A percentile compares a stretch with the other conserved stretches of the same genome.
Conservation (phyloP, 2,797 vertebrate genomes). For the Pangasius mekongensis region DNA sequence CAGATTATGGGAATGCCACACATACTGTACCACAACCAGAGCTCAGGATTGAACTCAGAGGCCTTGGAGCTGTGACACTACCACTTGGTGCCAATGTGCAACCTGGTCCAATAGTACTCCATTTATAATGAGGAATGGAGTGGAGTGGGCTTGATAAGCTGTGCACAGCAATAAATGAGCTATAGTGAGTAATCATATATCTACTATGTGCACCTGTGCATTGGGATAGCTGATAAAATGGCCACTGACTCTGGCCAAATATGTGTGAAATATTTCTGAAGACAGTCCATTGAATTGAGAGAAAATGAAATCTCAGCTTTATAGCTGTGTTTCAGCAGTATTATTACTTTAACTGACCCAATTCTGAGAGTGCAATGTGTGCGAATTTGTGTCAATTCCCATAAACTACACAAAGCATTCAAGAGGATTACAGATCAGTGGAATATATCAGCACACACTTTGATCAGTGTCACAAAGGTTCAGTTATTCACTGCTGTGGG, state of each 20-base stretch:
- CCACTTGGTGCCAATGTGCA: not conserved
- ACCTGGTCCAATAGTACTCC: not conserved
- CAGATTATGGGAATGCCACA: not conserved
- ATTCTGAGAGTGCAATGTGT: not conserved
- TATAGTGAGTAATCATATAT: conserved; percentile 11
- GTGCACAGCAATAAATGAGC: not conserved
- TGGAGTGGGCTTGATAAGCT: not conserved
- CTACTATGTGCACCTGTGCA: not conserved
- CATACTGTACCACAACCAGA: not conserved
- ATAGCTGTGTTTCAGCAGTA: conserved; percentile 18
- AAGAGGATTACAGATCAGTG: conserved; percentile 6
- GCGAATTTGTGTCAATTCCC: conserved; percentile 12
- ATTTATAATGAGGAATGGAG: not conserved
- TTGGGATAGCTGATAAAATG: not conserved
- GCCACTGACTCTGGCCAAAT: not conserved
- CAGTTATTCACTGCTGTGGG: not conserved
- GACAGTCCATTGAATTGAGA: not conserved
- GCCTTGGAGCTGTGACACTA: not conserved
- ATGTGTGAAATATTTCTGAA: not conserved
- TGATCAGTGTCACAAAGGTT: conserved; percentile 10
- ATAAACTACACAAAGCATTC: conserved; percentile 19
- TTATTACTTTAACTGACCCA: conserved; percentile 16
- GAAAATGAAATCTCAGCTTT: conserved; percentile 5
- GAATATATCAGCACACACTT: conserved; percentile 23
- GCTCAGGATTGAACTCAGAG: not conserved